Conservation (phyloP, 2,797 vertebrate species). For the Hyperoplus lanceolatus region DNA sequence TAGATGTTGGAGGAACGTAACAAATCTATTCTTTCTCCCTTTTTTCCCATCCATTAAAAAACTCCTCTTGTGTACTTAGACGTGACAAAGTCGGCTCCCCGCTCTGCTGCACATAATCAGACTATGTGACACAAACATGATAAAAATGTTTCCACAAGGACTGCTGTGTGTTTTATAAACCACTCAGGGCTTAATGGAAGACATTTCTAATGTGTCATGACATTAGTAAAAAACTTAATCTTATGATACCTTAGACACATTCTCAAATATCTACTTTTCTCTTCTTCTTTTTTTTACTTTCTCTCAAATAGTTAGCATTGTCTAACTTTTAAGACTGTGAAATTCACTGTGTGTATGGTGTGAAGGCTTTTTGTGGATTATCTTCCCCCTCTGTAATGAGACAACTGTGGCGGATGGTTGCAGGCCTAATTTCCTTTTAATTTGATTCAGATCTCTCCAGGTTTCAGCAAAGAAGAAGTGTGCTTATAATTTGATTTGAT, state of each 20-base stretch:
- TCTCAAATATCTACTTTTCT: slow-evolving; percentile 60
- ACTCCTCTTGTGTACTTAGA: slow-evolving; percentile 73
- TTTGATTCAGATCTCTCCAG: slow-evolving; percentile 82
- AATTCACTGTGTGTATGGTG: slow-evolving; percentile 68
- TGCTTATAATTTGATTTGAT: slow-evolving; percentile 82
- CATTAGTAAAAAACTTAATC: slow-evolving; percentile 74
- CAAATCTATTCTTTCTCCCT: slow-evolving; percentile 57
- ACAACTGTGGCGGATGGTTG: slow-evolving; percentile 79
- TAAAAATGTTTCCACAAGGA: slow-evolving; percentile 62
- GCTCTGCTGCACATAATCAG: slow-evolving; percentile 80
- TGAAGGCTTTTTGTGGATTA: slow-evolving; percentile 81
- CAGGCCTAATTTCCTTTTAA: slow-evolving; percentile 83
- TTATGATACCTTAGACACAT: slow-evolving; percentile 71
- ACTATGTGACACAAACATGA: slow-evolving; percentile 81
- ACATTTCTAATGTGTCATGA: slow-evolving; percentile 77
- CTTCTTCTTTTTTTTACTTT: slow-evolving; percentile 25
- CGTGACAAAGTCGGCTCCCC: slow-evolving; percentile 76
- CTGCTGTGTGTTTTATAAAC: slow-evolving; percentile 76
- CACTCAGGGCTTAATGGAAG: slow-evolving; percentile 81
- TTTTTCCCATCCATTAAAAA: slow-evolving; percentile 40
- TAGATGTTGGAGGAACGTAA: slow-evolving; percentile 80
- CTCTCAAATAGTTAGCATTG: slow-evolving; percentile 61
- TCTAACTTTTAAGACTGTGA: slow-evolving; percentile 71
- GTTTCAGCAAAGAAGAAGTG: slow-evolving; percentile 79
- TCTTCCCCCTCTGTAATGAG: slow-evolving; percentile 80